Evolutionary conservation across 2,797 vertebrate species (phyloP).

Genomic region (Spizella passerina): DNA sequence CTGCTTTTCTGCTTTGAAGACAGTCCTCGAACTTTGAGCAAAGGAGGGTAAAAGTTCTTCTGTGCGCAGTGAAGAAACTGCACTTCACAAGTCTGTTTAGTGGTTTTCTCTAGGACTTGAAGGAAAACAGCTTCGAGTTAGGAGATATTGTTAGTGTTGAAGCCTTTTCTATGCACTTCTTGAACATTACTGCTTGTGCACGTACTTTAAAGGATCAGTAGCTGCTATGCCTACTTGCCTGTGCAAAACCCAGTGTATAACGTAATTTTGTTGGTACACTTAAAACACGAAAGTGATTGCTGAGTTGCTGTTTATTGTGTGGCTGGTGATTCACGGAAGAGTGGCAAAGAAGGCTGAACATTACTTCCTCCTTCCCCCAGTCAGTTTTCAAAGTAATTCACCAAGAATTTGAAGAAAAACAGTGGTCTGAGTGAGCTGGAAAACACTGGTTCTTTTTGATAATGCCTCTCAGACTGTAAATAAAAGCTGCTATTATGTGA

Average conservation of each 20-base stretch:
- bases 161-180: not conserved
- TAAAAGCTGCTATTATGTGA: slow-evolving; percentile 11
- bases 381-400: not conserved
- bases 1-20: not conserved
- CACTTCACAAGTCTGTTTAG: not conserved
- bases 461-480: slow-evolving; percentile 23
- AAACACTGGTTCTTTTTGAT: slow-evolving; percentile 6
- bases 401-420: not conserved
- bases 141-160: not conserved
- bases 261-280: not conserved
- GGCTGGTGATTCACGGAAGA: not conserved
- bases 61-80: not conserved
- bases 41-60: not conserved
- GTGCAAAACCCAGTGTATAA: not conserved
- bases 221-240: not conserved
- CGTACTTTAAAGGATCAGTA: not conserved
- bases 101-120: not conserved
- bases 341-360: not conserved
- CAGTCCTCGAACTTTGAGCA: not conserved
- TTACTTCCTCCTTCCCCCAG: not conserved
- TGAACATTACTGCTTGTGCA: not conserved
- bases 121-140: not conserved
- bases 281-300: not conserved
- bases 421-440: not conserved
- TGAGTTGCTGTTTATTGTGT: not conserved